phyloP scores from a whole-genome alignment of 2,113 vertebrate species.

The Morone chrysops region DNA sequence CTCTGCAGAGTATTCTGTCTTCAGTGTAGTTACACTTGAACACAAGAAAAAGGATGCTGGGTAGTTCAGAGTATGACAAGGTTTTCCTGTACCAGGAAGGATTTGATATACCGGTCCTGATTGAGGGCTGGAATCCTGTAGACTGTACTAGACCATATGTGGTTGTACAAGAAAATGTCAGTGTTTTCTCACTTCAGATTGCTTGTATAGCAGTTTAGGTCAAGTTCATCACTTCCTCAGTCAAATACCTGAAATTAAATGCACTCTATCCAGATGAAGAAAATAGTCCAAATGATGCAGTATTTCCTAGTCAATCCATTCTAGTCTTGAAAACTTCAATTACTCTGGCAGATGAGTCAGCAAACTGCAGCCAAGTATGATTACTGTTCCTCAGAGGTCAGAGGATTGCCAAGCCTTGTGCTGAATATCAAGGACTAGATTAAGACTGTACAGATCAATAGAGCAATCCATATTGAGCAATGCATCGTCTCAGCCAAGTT shows the following conservation, averaged over 20 bases:
- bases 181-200: background rate
- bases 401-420: slow-evolving; percentile 65
- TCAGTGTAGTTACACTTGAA: background rate
- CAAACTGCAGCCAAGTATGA: slow-evolving; percentile 66
- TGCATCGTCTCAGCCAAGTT: slow-evolving; percentile 57
- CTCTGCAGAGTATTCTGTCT: background rate
- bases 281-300: slow-evolving; percentile 29
- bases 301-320: slow-evolving; percentile 47
- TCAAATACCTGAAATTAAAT: slow-evolving; percentile 31
- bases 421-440: slow-evolving; percentile 83
- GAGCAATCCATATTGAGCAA: slow-evolving; percentile 70
- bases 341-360: slow-evolving; percentile 74
- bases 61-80: background rate
- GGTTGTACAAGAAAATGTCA: background rate
- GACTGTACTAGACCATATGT: background rate
- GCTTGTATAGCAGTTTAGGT: background rate
- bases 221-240: slow-evolving; percentile 1
- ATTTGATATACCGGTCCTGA: background rate
- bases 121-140: background rate
- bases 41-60: background rate
- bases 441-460: slow-evolving; percentile 80
- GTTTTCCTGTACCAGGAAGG: background rate
- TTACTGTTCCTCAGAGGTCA: slow-evolving; percentile 76
- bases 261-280: slow-evolving; percentile 22
- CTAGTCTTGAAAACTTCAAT: slow-evolving; percentile 50